These are phyloP conservation scores for Meta bourneti DNA, from an alignment of 2,888 invertebrate genomes.

Conservation along the genomic window DNA sequence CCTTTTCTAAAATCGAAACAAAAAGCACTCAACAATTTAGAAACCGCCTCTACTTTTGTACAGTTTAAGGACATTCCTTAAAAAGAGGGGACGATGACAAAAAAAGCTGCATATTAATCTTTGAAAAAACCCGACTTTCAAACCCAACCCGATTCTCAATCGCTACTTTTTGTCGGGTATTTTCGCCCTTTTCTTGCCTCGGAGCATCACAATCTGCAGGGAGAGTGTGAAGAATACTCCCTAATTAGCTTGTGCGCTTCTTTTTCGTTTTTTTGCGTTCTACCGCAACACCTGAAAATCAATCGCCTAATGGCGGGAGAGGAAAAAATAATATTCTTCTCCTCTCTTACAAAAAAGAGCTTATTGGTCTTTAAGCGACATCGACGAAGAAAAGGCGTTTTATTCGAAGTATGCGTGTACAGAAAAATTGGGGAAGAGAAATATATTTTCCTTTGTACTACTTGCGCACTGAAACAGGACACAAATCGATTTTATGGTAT, in stretches of 20 bases:
- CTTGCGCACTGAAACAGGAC: no score
- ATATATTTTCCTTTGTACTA: no score
- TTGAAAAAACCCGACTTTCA: not conserved
- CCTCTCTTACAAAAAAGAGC: not conserved
- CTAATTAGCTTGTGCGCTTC: not conserved
- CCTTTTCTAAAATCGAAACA: not conserved
- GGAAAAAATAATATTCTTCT: not conserved
- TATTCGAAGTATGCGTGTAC: not conserved
- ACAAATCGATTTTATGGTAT: no score
- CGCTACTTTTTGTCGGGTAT: not conserved
- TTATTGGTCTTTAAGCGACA: not conserved
- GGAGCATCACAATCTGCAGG: not conserved
- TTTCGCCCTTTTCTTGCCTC: not conserved
- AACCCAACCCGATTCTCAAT: not conserved
- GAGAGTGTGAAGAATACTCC: not conserved
- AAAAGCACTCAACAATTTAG: not conserved
- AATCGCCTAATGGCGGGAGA: not conserved
- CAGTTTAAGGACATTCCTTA: not conserved
- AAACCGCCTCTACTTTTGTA: no score
- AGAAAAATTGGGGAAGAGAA: no score
- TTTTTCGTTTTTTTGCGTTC: not conserved
- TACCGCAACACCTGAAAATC: not conserved
- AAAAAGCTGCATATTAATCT: not conserved
- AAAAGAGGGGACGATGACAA: not conserved
- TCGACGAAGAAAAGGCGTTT: not conserved